Evolutionary conservation across 2,888 invertebrate genomes (phyloP), one percentile per base, ranked within the genome.

Genomic region (Epiblema foenella): DNA sequence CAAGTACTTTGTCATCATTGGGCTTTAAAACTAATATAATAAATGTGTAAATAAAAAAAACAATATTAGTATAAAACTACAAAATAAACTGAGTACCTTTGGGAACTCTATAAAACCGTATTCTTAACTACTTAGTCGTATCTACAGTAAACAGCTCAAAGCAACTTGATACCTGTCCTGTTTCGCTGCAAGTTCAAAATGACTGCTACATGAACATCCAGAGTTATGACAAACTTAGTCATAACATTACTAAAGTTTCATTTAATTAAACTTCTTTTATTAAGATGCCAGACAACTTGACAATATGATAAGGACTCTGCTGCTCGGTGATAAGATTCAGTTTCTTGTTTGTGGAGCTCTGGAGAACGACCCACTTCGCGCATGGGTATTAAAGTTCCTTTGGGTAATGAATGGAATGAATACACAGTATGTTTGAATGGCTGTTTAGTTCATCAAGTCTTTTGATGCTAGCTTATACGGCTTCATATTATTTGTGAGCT

Each of bases 61-160:
- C 9, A 29, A 9, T 29, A 15, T 24, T 15, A n/a, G 12, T 20
- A 15, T 11, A 54, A 24, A 24, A 54, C 18, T 8, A 33, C 18
- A 20, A 7, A 54, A 54, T 12, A 20, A 12, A 7, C 24, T 20
- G 52, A 20, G 33, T 8, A 33, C 7, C 33, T 33, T 1, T 4
- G 42, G 8, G 0, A 10, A 5, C 11, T 17, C 24, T 29, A 37
- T 51, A 51, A 64, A 39, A 52, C 39, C 1, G 18, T 46, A 68
- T 18, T n/a, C 46, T 20, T 20, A 15, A 57, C 29, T 63, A 56
- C 9, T 46, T 37, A 33, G 2, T 20, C 18, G 37, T 64, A 64
- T 57, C 51, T 75, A 71, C 68, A 59, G 65, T 68, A 59, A 71
- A 73, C 73, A 76, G 74, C 75, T 9, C 3, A 51, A 8, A 39